Percentiles rank a stretch among this genome's conserved stretches.
Conservation (phyloP, 2,113 vertebrate genomes). For the Colinus virginianus region DNA sequence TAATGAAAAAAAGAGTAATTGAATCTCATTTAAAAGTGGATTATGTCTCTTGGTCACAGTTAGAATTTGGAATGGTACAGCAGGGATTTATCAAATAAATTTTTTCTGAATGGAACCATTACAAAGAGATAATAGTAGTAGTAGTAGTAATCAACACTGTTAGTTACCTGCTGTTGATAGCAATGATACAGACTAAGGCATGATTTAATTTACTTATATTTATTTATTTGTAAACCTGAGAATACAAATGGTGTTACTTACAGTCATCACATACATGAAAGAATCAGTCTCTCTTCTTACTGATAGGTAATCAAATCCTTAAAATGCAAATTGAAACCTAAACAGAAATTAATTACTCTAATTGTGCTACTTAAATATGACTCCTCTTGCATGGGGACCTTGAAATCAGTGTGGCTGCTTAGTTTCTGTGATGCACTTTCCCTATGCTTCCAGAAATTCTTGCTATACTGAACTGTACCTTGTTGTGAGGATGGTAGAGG, state of each 20-base stretch:
- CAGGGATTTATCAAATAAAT: conserved; percentile 23
- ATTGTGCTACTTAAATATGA: neutral
- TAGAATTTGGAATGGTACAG: conserved; percentile 24
- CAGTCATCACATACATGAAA: neutral
- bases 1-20: conserved; percentile 41
- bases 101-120: conserved; percentile 1
- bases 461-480: neutral
- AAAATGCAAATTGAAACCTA: conserved; percentile 52
- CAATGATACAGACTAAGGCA: neutral
- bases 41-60: conserved; percentile 56
- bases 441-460: neutral
- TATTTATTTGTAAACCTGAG: conserved; percentile 46
- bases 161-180: conserved; percentile 20
- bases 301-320: conserved; percentile 46
- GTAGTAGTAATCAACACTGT: neutral
- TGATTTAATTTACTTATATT: conserved; percentile 12
- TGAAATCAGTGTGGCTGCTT: neutral
- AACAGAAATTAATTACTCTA: conserved; percentile 49
- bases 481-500: accelerated
- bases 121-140: conserved; percentile 18
- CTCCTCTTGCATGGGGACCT: neutral
- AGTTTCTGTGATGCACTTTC: neutral
- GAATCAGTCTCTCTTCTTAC: conserved; percentile 13
- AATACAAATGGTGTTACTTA: neutral
- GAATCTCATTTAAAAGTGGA: conserved; percentile 41